Evolutionary conservation across 2,888 invertebrate species (phyloP), one percentile per base, ranked within the genome.

Genomic region (Frankliniella intonsa): DNA sequence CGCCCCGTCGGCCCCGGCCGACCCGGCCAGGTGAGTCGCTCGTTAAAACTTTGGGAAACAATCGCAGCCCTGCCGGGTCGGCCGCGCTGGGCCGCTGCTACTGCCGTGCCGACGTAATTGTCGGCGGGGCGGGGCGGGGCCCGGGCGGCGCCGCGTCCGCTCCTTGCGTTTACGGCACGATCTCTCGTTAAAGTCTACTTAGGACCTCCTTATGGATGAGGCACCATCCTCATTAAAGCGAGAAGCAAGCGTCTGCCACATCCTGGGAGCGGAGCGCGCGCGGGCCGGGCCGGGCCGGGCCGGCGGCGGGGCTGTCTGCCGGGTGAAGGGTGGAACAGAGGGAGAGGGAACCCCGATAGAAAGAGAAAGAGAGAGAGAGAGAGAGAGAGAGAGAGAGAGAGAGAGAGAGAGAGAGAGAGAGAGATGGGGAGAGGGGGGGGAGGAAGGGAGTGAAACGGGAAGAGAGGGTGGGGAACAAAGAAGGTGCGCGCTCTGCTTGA

Each of bases 11-110:
- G 55, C n/a, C 38, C 12, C 50, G 27, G 80, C 27, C 51, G 38
- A 76, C 17, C 81, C 17, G 17, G 69, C 81, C 82, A 80, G 81
- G 81, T 81, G 82, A 55, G 76, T 79, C 79, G 81, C 55, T 81
- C 69, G 69, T 76, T 76, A 76, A 76, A 76, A 76, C 69, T 76
- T 76, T 22, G 10, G 69, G 69, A 76, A 76, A 76, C 69, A 76
- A 76, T 76, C 25, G 25, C 38, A 38, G 62, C 80, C 65, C n/a
- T 65, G 81, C 5, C 38, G 38, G 38, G 38, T 38, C 38, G 38
- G 38, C 17, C 79, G 55, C 81, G 38, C 81, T 76, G 69, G 62
- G 80, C 17, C 55, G 5, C 0, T 14, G 55, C 55, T 55, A 17
- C 38, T 38, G 38, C 38, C 38, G 38, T 38, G 38, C 38, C 38